Evolutionary conservation across 92 coral and sea anemone species (phyloP).

Genomic region (Zoanthus solanderi): DNA sequence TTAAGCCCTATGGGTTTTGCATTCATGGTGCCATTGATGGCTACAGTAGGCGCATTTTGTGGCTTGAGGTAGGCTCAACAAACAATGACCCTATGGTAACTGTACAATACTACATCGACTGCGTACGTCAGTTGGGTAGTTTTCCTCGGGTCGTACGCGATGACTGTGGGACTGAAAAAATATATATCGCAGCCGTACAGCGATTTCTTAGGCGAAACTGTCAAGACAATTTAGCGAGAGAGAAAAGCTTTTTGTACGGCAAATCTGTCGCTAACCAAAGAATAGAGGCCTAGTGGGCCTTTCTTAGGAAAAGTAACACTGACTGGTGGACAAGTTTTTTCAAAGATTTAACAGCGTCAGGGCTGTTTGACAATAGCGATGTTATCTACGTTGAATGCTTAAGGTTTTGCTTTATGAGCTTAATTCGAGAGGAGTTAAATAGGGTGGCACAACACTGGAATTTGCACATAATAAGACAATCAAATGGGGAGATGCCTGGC

Average conservation of each 20-base stretch:
- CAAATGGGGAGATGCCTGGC: constrained; percentile 46
- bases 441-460: constrained; percentile 38
- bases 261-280: background rate
- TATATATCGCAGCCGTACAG: background rate
- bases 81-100: constrained; percentile 47
- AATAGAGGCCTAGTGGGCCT: constrained; percentile 1
- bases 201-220: background rate
- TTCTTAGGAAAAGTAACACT: constrained; percentile 26
- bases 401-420: constrained; percentile 19
- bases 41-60: constrained; percentile 46
- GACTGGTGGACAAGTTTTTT: constrained; percentile 54
- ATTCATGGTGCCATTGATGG: constrained; percentile 50
- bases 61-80: constrained; percentile 50
- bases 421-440: constrained; percentile 45
- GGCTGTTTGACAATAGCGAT: constrained; percentile 33
- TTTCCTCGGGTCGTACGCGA: no score
- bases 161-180: background rate
- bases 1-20: constrained; percentile 49
- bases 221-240: background rate
- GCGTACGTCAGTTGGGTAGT: constrained; percentile 40
- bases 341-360: constrained; percentile 28
- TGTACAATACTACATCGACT: constrained; percentile 37
- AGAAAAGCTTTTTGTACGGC: background rate
- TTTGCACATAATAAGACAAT: constrained; percentile 37
- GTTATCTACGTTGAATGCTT: constrained; percentile 25